Evolutionary conservation across 2,113 vertebrate species (phyloP), one percentile per base, ranked within the genome.

Genomic region (Aramus guarauna): DNA sequence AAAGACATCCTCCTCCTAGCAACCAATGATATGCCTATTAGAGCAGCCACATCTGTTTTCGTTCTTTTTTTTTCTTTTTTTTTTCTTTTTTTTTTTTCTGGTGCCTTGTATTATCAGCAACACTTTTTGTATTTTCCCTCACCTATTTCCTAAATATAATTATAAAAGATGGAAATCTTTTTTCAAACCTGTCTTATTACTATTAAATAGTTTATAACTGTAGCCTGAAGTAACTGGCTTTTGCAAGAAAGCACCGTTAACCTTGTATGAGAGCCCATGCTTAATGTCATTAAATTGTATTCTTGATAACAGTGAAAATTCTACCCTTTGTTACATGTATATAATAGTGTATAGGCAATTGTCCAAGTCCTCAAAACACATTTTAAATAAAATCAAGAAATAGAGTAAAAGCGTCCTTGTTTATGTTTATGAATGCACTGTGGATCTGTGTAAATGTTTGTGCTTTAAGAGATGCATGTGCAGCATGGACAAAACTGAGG

Each of bases 121-220:
- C n/a, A 84, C 3, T 93, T 96, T 91, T 41, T 29, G 29, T 94
- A 60, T 76, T 97, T 84, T 76, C 37, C 23, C 34, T 97, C 55
- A 92, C 45, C 56, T 29, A 6, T 75, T 96, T 96, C 77, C 66
- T 94, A 71, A 87, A 69, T 87, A 71, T 85, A 93, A 95, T 97
- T 97, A 77, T 75, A 69, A 95, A 82, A 97, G 47, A 87, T 23
- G 45, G 58, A 92, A 74, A 85, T 91, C 23, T 88, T 87, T 89
- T 58, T 79, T 62, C 75, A 92, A 73, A 48, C 50, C 78, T 94
- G 84, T 91, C 55, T 94, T 96, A 53, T 48, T 96, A 36, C 58
- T 96, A 63, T 94, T 94, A 94, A 97, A 93, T 34, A 81, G 59
- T 59, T 79, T 88, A 67, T 96, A 90, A 92, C 19, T 94, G 67